Evolutionary conservation across 2,888 invertebrate genomes (phyloP).

Genomic region (Eumerus sabulonum): DNA sequence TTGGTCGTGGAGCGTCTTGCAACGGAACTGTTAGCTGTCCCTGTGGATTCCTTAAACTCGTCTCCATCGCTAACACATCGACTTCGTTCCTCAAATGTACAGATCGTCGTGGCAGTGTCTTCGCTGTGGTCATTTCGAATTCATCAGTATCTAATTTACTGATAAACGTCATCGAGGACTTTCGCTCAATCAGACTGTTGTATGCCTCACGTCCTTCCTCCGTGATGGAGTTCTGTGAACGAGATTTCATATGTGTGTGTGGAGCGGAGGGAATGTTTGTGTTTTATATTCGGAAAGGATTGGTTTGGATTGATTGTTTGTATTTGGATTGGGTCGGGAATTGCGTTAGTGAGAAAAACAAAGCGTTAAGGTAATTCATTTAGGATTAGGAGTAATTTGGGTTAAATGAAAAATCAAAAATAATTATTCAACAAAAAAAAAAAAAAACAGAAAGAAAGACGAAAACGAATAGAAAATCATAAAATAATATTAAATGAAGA

Average conservation of each 20-base stretch:
- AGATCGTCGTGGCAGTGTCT: conserved; percentile 76
- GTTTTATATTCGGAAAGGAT: conserved; percentile 52
- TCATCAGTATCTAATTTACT: conserved; percentile 76
- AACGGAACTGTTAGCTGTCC: conserved; percentile 70
- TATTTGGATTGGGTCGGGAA: conserved; percentile 44
- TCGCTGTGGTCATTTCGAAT: conserved; percentile 74
- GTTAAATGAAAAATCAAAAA: conserved; percentile 70
- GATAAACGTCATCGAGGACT: conserved; percentile 77
- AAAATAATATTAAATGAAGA: conserved; percentile 69
- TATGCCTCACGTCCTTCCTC: conserved; percentile 96
- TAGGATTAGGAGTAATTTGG: conserved; percentile 71
- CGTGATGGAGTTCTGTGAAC: conserved; percentile 87
- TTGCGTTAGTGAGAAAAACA: conserved; percentile 70
- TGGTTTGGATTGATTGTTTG: conserved; percentile 25
- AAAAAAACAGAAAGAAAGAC: conserved; percentile 74
- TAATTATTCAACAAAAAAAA: conserved; percentile 74
- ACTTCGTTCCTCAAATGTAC: conserved; percentile 69
- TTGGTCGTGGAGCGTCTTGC: conserved; percentile 76
- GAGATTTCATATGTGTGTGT: conserved; percentile 48
- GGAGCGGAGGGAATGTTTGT: conserved; percentile 59
- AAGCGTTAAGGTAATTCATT: conserved; percentile 66
- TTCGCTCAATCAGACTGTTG: conserved; percentile 92
- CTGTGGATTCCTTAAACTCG: conserved; percentile 52
- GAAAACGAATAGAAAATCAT: conserved; percentile 70
- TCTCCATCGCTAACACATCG: conserved; percentile 62